Evolutionary conservation across 2,797 vertebrate species (phyloP).

Genomic region (Acipenser oxyrinchus): DNA sequence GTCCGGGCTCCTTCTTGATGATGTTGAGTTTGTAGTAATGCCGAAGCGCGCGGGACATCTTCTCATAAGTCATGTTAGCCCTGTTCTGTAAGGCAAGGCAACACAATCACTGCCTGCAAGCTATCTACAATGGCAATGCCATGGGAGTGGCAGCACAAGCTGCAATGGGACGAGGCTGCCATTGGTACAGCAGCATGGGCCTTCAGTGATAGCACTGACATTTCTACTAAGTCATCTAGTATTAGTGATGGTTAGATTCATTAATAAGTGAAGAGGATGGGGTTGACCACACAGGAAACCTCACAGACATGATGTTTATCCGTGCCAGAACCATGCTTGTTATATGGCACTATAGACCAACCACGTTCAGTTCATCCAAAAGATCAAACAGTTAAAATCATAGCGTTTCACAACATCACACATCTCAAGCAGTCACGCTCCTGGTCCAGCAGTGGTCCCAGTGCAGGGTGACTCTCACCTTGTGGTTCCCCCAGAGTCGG

Average conservation of each 20-base stretch:
- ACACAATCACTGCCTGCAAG: neutral
- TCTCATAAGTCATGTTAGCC: slow-evolving; percentile 89
- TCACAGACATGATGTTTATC: neutral
- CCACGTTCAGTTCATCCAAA: neutral
- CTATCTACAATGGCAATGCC: neutral
- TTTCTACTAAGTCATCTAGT: neutral
- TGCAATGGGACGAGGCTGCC: neutral
- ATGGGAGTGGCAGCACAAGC: no score
- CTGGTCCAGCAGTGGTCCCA: no score
- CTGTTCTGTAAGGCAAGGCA: slow-evolving; percentile 60
- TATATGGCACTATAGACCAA: neutral
- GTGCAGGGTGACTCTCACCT: slow-evolving; percentile 49
- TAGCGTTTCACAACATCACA: no score
- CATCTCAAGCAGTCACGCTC: no score
- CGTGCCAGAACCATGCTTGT: neutral
- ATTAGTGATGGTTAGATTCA: neutral
- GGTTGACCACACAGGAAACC: neutral
- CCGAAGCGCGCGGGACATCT: slow-evolving; percentile 83
- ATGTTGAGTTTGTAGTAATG: slow-evolving; percentile 95
- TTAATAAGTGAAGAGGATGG: neutral
- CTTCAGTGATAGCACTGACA: neutral
- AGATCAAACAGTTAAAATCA: neutral
- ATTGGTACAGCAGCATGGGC: neutral
- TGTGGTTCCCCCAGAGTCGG: slow-evolving; percentile 87
- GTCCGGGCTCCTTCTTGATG: slow-evolving; percentile 82